Evolutionary conservation across 2,888 invertebrate species (phyloP).

Genomic region (Clepsis dumicolana): DNA sequence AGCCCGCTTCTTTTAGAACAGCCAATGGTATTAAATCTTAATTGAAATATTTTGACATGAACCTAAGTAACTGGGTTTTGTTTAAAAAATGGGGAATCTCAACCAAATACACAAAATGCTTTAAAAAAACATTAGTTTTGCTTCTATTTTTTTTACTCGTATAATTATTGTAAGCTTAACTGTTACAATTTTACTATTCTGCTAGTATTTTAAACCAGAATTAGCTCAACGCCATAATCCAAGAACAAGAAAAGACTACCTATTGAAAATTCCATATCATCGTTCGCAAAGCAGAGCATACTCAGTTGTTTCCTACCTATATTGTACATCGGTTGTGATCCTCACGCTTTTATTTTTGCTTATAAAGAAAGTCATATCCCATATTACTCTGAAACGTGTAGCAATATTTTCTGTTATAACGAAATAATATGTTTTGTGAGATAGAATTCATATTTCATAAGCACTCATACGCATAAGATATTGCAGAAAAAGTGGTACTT

Average conservation of each 20-base stretch:
- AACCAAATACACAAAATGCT: background rate
- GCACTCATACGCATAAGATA: conserved; percentile 80
- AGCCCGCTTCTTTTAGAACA: background rate
- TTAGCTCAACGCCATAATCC: background rate
- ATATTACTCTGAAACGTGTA: conserved; percentile 71
- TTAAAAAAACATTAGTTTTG: no score
- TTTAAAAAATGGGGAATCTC: background rate
- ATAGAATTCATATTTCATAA: conserved; percentile 85
- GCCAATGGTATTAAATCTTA: background rate
- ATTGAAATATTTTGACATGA: background rate
- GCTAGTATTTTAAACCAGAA: background rate
- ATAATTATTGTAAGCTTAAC: no score
- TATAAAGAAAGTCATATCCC: conserved; percentile 66
- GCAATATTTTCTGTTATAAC: conserved; percentile 81
- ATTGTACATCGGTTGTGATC: conserved; percentile 54
- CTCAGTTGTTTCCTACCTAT: conserved; percentile 24
- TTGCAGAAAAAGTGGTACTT: conserved; percentile 74
- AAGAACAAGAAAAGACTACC: background rate
- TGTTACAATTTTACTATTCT: background rate
- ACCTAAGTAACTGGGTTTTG: background rate
- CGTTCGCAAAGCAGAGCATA: conserved; percentile 16
- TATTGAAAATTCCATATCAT: background rate
- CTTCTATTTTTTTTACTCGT: no score
- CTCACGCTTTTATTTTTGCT: conserved; percentile 63
- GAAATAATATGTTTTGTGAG: conserved; percentile 82